Conservation (phyloP, 2,888 invertebrate genomes). For the Dascillus cervinus region DNA sequence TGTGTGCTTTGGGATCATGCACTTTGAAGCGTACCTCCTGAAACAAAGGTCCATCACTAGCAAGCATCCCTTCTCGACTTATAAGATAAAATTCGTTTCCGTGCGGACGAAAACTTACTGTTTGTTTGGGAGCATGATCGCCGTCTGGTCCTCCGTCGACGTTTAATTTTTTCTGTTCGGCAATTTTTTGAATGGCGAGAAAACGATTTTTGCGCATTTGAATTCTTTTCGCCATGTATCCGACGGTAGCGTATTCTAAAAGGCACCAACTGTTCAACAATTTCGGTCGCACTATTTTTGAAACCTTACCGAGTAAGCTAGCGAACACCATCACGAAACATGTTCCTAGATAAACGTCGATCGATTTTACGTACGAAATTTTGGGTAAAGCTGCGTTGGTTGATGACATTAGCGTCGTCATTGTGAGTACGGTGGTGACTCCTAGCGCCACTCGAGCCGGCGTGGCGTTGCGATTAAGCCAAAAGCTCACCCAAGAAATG, state of each 20-base stretch:
- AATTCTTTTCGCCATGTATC: conserved; percentile 95
- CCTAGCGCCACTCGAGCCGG: conserved; percentile 90
- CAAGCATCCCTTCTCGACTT: conserved; percentile 47
- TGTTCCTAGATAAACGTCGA: conserved; percentile 94
- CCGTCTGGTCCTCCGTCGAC: conserved; percentile 68
- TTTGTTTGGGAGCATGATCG: conserved; percentile 72
- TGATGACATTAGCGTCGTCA: conserved; percentile 96
- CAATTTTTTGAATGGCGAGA: conserved; percentile 84
- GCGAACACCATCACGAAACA: conserved; percentile 99
- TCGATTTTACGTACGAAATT: conserved; percentile 96
- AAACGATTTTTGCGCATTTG: conserved; percentile 93
- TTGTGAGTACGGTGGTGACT: conserved; percentile 93
- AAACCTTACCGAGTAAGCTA: conserved; percentile 77
- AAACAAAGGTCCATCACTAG: conserved; percentile 56
- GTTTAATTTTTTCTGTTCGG: conserved; percentile 83
- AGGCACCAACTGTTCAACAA: conserved; percentile 20
- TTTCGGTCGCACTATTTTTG: background rate
- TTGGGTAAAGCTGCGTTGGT: conserved; percentile 95
- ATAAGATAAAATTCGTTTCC: background rate
- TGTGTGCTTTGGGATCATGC: conserved; percentile 88
- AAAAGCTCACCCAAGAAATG: conserved; percentile 96
- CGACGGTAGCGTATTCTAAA: conserved; percentile 95
- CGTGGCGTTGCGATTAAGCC: conserved; percentile 92
- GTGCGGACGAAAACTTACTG: conserved; percentile 51
- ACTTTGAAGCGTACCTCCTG: conserved; percentile 95